Evolutionary conservation across 2,888 invertebrate species (phyloP).

Genomic region (Pseudanteris insignis): DNA sequence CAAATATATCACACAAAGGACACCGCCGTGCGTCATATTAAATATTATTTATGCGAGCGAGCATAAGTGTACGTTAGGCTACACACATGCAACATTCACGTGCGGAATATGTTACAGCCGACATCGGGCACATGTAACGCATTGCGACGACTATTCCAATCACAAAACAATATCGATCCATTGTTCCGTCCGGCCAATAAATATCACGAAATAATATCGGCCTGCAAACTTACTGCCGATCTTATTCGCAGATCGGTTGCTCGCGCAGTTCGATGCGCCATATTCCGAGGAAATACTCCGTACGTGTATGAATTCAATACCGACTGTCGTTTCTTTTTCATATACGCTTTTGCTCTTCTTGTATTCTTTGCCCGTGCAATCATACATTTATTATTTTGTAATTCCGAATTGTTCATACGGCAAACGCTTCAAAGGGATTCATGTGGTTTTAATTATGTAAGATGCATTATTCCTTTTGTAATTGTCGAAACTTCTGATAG

Average conservation of each 20-base stretch:
- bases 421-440: background rate
- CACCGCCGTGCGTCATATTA: conserved; percentile 64
- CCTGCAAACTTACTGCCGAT: conserved; percentile 45
- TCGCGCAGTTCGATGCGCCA: conserved; percentile 10
- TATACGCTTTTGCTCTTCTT: background rate
- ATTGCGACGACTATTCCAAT: conserved; percentile 54
- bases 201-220: conserved; percentile 59
- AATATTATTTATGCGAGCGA: conserved; percentile 64
- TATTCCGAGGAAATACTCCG: conserved; percentile 16
- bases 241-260: conserved; percentile 35
- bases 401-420: conserved; percentile 5
- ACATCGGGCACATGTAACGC: conserved; percentile 41
- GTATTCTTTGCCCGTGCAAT: conserved; percentile 3
- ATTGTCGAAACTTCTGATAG: background rate
- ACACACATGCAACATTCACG: background rate
- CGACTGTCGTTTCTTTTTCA: conserved; percentile 3
- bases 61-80: conserved; percentile 52
- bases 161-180: conserved; percentile 67
- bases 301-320: conserved; percentile 38
- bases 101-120: conserved; percentile 37
- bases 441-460: no score
- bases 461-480: no score
- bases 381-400: conserved; percentile 15
- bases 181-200: conserved; percentile 63
- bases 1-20: conserved; percentile 64